Evolutionary conservation across 2,888 invertebrate species (phyloP).

Genomic region (Microplitis manilae): DNA sequence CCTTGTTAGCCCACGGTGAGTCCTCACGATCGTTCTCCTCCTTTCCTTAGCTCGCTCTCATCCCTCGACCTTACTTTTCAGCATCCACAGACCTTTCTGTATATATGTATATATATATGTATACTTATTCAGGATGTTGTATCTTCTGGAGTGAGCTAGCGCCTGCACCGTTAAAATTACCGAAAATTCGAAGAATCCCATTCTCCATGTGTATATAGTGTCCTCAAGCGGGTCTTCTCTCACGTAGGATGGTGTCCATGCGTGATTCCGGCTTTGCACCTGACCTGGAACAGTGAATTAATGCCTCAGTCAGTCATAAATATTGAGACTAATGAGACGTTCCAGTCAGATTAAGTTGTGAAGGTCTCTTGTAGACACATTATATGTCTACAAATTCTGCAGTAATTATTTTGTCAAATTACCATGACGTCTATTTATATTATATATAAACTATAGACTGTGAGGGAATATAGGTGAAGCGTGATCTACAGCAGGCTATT

Average conservation of each 20-base stretch:
- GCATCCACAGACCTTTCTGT: neutral
- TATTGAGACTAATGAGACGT: constrained; percentile 31
- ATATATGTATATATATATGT: constrained; percentile 5
- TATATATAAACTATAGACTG: neutral
- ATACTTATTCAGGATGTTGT: constrained; percentile 62
- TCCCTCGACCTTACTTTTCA: constrained; percentile 1
- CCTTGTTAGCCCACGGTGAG: constrained; percentile 69
- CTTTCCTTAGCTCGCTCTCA: neutral
- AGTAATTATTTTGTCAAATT: constrained; percentile 29
- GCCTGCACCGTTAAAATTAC: constrained; percentile 70
- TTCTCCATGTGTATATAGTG: constrained; percentile 8
- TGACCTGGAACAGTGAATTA: constrained; percentile 31
- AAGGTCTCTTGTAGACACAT: constrained; percentile 2
- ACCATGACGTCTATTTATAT: neutral
- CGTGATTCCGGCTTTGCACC: constrained; percentile 35
- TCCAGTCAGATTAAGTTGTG: constrained; percentile 26
- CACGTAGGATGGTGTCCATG: constrained; percentile 27
- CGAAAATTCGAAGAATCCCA: constrained; percentile 68
- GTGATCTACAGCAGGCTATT: neutral
- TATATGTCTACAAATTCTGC: neutral
- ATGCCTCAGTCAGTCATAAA: constrained; percentile 29
- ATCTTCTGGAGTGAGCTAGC: constrained; percentile 58
- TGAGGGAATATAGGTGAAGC: neutral
- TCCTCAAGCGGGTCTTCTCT: constrained; percentile 11
- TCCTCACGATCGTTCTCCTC: constrained; percentile 55